Evolutionary conservation across 2,113 vertebrate genomes (phyloP), one percentile per base, ranked within the genome.

Genomic region (Myiozetetes cayanensis): DNA sequence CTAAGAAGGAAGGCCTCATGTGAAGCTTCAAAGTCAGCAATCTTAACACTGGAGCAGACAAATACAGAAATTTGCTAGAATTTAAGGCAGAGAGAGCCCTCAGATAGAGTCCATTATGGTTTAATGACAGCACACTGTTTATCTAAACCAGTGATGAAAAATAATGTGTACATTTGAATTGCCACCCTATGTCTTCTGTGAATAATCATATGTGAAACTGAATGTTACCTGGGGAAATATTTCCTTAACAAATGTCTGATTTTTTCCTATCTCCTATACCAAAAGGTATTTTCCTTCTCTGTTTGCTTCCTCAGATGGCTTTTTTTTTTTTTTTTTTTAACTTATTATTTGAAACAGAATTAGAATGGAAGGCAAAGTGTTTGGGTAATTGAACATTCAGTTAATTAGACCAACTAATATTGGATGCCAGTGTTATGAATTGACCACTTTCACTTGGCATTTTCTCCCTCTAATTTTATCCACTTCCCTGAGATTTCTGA

Each of bases 401-500:
- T 86, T 93, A 96, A 94, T 93, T 92, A 95, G 95, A 70, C 15
- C 44, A 86, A 74, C 22, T 90, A 76, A 87, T 50, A 63, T 0
- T 89, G 63, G 86, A 86, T 95, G 86, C 44, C 27, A 41, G 43
- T 77, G 93, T 90, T 93, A 46, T 27, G 65, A 89, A 90, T 47
- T 85, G n/a, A 87, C 37, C 4, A 3, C 25, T 94, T 95, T 82
- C 33, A 28, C 33, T 75, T 49, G 77, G 46, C 22, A 14, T 67
- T 93, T 89, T 25, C 62, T 79, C 28, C 14, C 10, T 53, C 62
- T 72, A 44, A 62, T 87, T 92, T 93, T 66, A 49, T 65, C 87
- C 12, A 43, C 33, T 70, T 91, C 44, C 50, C 30, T 93, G 66
- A 87, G 52, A 65, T 94, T 96, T 95, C 65, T 93, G 59, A 96